Evolutionary conservation across 2,113 vertebrate species (phyloP), one percentile per base, ranked within the genome.

Genomic region (Ivindomyrus marchei): DNA sequence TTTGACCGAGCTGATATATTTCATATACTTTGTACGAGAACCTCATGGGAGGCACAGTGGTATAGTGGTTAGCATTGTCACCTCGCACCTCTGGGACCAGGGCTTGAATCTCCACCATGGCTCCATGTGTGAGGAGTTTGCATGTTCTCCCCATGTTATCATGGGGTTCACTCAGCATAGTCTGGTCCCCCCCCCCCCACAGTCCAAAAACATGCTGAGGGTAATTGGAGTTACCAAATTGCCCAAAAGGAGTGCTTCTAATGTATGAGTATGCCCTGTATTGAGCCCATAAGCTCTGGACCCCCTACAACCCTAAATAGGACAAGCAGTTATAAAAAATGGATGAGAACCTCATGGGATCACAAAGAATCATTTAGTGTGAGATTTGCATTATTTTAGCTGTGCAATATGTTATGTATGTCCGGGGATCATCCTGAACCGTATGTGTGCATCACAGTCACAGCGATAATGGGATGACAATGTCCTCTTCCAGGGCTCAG

Each of bases 391-490:
- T 39, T 17, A 39, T 77, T 77, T 77, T 77, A 70, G 62, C 17
- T 42, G 74, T 39, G 31, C 74, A 17, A 39, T 42, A 36, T 39
- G 74, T 77, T 17, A 77, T 77, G 74, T 39, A 7, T 19, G 21
- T 85, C 46, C 42, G 46, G 42, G 46, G 42, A 47, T 85, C 83
- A 45, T 49, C 89, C 85, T 89, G 90, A 88, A 90, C 91, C 90
- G 89, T 87, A 91, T 90, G 91, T 89, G 88, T 90, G 90, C 86
- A 88, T 91, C 88, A 88, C 89, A 89, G 86, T 58, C 50, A 58
- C 13, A 1, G 31, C 2, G 4, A 85, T 91, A 90, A 91, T 91
- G 42, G 87, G 74, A 90, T 90, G 88, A 91, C 53, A 56, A 9
- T 17, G 83, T 85, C 90, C 8, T 83, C 47, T 88, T 90, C 53